phyloP scores from a whole-genome alignment of 1,140 invertebrate species.

The Diorhabda sublineata region DNA sequence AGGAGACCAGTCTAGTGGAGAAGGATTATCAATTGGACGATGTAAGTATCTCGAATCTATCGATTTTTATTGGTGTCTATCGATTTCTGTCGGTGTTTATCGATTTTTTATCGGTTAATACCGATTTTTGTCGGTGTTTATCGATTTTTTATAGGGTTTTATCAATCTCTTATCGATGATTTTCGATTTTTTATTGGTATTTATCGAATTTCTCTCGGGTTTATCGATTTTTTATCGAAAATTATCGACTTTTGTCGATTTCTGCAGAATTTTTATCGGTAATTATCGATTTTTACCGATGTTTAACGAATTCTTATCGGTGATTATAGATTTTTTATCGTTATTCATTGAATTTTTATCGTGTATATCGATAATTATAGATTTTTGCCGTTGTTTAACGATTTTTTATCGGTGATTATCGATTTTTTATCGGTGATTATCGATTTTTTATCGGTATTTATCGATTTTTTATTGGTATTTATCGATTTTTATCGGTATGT shows the following conservation, averaged over 20 bases:
- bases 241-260: too few relatives aligned
- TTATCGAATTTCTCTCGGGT: not conserved
- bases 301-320: too few relatives aligned
- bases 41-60: slow-evolving; percentile 52
- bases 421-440: not conserved
- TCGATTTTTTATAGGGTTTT: too few relatives aligned
- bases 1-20: slow-evolving; percentile 87
- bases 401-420: not conserved
- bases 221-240: too few relatives aligned
- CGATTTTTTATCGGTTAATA: too few relatives aligned
- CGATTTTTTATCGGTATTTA: too few relatives aligned
- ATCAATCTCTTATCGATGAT: not conserved
- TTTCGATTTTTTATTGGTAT: not conserved
- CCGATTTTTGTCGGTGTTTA: too few relatives aligned
- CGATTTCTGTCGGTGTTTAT: not conserved
- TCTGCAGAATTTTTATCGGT: too few relatives aligned
- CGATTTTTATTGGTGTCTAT: not conserved
- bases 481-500: not conserved
- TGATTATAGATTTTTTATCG: too few relatives aligned
- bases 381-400: not conserved
- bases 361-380: too few relatives aligned
- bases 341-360: too few relatives aligned
- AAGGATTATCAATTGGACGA: slow-evolving; percentile 82
- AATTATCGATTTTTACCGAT: not conserved
- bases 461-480: too few relatives aligned